Evolutionary conservation across 2,888 invertebrate species (phyloP).

Genomic region (Drosophila putrida): DNA sequence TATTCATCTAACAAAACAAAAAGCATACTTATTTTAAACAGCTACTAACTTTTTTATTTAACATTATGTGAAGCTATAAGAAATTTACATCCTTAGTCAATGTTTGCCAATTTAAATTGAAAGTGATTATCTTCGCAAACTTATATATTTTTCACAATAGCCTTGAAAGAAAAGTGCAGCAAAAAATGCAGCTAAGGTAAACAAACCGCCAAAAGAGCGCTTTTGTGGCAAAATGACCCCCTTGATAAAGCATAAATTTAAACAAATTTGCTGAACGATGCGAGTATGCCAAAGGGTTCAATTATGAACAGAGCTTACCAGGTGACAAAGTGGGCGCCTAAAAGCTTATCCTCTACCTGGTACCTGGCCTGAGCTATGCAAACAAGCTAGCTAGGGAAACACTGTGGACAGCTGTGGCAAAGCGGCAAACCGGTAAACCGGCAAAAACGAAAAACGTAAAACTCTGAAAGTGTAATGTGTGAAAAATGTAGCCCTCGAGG

Average conservation of each 20-base stretch:
- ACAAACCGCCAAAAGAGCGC: constrained; percentile 26
- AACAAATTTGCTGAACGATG: constrained; percentile 63
- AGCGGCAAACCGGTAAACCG: neutral
- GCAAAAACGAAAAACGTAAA: constrained; percentile 6
- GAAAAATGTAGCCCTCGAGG: constrained; percentile 28
- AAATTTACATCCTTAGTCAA: neutral
- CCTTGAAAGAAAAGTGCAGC: constrained; percentile 2
- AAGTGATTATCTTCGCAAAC: constrained; percentile 15
- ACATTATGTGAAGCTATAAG: too few species aligned
- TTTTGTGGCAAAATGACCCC: constrained; percentile 27
- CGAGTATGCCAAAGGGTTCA: constrained; percentile 67
- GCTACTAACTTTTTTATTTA: neutral
- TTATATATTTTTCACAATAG: constrained; percentile 11
- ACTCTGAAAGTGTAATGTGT: constrained; percentile 32
- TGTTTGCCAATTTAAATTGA: constrained; percentile 19
- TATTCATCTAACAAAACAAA: neutral
- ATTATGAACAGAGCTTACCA: constrained; percentile 61
- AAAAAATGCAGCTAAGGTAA: constrained; percentile 31
- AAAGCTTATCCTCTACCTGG: constrained; percentile 51
- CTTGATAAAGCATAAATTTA: constrained; percentile 50
- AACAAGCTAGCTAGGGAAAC: constrained; percentile 15
- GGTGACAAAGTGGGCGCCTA: constrained; percentile 42
- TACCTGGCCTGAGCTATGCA: constrained; percentile 26
- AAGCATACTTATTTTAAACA: neutral
- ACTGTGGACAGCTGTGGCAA: neutral